Conservation (phyloP, 2,797 vertebrate genomes). For the Gymnothorax javanicus region DNA sequence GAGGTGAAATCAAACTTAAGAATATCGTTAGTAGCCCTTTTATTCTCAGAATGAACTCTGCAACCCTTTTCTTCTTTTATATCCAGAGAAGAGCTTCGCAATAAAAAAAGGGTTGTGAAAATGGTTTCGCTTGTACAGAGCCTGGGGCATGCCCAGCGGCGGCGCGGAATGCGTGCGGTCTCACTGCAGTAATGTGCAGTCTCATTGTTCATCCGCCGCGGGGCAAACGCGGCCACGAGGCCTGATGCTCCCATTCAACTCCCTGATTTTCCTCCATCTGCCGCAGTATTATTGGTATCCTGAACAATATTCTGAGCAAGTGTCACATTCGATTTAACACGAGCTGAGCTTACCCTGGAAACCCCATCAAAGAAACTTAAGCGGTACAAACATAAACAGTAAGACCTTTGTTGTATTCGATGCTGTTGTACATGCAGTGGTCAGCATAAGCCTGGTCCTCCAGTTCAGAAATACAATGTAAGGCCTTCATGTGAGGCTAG, state of each 20-base stretch:
- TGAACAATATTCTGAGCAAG: background rate
- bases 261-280: conserved; percentile 19
- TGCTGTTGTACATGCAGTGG: background rate
- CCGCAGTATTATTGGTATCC: conserved; percentile 32
- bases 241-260: conserved; percentile 22
- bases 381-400: background rate
- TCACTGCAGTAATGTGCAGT: conserved; percentile 71
- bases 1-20: conserved; percentile 59
- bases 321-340: background rate
- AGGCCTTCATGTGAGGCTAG: background rate
- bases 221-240: conserved; percentile 67
- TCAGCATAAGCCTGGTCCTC: background rate
- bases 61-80: conserved; percentile 36
- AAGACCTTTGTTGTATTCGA: background rate
- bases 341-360: background rate
- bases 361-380: background rate
- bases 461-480: background rate
- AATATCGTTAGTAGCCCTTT: conserved; percentile 58
- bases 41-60: conserved; percentile 46
- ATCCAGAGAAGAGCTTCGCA: background rate
- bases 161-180: conserved; percentile 62
- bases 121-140: conserved; percentile 11
- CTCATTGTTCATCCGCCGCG: conserved; percentile 70
- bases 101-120: conserved; percentile 42
- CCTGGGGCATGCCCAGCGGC: conserved; percentile 54